Percentiles rank a stretch among this genome's conserved stretches.
Conservation (phyloP, 1,140 invertebrate genomes). For the Drosophila lini region DNA sequence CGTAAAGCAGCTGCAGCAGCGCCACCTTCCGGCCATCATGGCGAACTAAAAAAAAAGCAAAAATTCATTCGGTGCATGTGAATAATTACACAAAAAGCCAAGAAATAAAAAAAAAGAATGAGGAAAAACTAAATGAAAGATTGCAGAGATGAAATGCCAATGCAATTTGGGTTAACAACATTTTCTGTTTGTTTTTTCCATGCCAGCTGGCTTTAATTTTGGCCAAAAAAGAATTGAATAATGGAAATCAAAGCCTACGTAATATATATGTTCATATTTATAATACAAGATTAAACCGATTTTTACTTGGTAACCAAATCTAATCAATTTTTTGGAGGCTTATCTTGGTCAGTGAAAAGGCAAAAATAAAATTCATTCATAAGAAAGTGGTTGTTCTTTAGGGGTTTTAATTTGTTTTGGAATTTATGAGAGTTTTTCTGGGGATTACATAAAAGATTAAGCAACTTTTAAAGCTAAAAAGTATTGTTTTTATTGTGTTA, state of each 20-base stretch:
- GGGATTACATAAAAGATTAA: not conserved
- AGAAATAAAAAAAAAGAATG: slow-evolving; percentile 47
- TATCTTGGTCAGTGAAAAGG: not conserved
- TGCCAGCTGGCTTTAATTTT: slow-evolving; percentile 25
- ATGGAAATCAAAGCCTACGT: slow-evolving; percentile 3
- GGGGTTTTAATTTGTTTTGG: not conserved
- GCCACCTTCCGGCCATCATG: slow-evolving; percentile 69
- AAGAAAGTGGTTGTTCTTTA: slow-evolving; percentile 1
- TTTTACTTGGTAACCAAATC: slow-evolving; percentile 2
- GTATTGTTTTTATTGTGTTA: not conserved
- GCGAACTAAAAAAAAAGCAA: slow-evolving; percentile 22
- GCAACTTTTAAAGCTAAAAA: not conserved
- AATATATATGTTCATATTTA: not conserved
- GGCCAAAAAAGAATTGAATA: slow-evolving; percentile 8
- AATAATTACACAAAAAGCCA: slow-evolving; percentile 75
- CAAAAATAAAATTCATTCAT: slow-evolving; percentile 31
- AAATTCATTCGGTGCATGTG: slow-evolving; percentile 62
- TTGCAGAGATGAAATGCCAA: slow-evolving; percentile 51
- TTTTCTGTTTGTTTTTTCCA: slow-evolving; percentile 11
- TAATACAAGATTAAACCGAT: not conserved
- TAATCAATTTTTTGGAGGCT: slow-evolving; percentile 10
- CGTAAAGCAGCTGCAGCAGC: slow-evolving; percentile 79
- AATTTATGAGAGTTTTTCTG: not conserved
- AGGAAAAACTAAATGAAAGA: slow-evolving; percentile 42
- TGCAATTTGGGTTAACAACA: slow-evolving; percentile 52